A percentile compares a stretch with the other conserved stretches of the same genome.
These are phyloP conservation scores for Petromus typicus DNA, from an alignment of 2,113 vertebrate species.

Conservation along the genomic window DNA sequence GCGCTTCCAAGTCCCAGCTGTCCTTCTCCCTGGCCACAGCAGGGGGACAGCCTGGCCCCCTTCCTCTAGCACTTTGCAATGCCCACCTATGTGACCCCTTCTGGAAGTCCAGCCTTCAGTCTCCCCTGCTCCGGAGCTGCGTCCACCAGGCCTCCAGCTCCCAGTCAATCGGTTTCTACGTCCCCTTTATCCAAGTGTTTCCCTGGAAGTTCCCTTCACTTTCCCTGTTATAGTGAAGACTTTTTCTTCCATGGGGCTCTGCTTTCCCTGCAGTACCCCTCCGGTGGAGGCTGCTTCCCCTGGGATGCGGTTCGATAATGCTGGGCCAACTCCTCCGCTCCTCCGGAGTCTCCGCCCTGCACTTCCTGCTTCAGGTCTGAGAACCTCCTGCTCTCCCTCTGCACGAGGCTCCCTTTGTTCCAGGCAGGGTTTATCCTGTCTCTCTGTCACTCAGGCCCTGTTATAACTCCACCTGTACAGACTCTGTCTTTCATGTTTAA, in stretches of 20 bases:
- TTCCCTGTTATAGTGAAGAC: background rate
- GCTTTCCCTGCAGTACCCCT: background rate
- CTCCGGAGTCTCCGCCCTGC: background rate
- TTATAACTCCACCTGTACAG: background rate
- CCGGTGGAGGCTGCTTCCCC: background rate
- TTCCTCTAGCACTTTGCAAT: background rate
- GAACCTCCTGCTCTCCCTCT: background rate
- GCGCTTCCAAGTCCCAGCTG: too few relatives aligned
- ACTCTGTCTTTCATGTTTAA: background rate
- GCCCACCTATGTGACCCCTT: background rate
- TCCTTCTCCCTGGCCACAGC: background rate
- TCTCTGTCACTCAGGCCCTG: background rate
- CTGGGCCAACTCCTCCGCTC: background rate
- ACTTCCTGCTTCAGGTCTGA: background rate
- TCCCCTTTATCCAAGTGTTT: background rate
- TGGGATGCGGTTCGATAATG: background rate
- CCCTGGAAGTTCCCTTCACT: background rate
- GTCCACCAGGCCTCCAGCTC: background rate
- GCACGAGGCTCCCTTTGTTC: background rate
- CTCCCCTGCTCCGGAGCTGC: background rate
- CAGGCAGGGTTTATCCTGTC: background rate
- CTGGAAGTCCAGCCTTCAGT: background rate
- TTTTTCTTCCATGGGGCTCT: background rate
- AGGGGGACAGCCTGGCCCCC: background rate
- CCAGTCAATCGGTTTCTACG: background rate